Percentiles rank a stretch among this genome's conserved stretches.
These are phyloP conservation scores for Orchesella cincta DNA, from an alignment of 1,140 invertebrate species.

Conservation along the genomic window DNA sequence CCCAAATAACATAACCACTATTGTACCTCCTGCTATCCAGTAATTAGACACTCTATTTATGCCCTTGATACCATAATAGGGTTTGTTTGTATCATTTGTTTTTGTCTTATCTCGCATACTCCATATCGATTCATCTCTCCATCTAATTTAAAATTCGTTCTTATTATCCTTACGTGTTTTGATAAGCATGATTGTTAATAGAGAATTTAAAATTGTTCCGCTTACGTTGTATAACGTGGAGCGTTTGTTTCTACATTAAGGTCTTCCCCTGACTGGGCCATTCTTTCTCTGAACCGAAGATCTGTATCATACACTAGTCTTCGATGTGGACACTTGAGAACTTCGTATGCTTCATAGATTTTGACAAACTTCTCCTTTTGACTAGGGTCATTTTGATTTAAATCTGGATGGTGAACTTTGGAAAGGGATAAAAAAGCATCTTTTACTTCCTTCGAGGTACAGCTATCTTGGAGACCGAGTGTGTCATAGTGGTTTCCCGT, in stretches of 20 bases:
- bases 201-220: conserved; percentile 37
- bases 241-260: conserved; percentile 31
- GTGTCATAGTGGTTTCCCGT: conserved; percentile 38
- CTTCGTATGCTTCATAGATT: conserved; percentile 67
- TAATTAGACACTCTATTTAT: conserved; percentile 62
- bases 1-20: conserved; percentile 60
- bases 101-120: conserved; percentile 37
- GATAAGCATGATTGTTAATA: neutral
- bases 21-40: conserved; percentile 60
- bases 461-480: conserved; percentile 30
- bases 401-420: conserved; percentile 62
- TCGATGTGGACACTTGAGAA: conserved; percentile 62
- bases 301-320: conserved; percentile 62
- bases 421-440: conserved; percentile 39
- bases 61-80: conserved; percentile 65
- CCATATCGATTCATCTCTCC: conserved; percentile 49
- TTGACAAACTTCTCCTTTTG: conserved; percentile 63
- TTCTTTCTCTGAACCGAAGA: conserved; percentile 29
- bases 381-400: conserved; percentile 58
- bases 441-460: conserved; percentile 36
- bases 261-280: neutral
- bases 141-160: conserved; percentile 34
- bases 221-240: conserved; percentile 14
- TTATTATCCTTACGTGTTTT: neutral
- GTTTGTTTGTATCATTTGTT: conserved; percentile 31